phyloP scores from a whole-genome alignment of 2,888 invertebrate genomes.

The Hirtodrosophila confusa region DNA sequence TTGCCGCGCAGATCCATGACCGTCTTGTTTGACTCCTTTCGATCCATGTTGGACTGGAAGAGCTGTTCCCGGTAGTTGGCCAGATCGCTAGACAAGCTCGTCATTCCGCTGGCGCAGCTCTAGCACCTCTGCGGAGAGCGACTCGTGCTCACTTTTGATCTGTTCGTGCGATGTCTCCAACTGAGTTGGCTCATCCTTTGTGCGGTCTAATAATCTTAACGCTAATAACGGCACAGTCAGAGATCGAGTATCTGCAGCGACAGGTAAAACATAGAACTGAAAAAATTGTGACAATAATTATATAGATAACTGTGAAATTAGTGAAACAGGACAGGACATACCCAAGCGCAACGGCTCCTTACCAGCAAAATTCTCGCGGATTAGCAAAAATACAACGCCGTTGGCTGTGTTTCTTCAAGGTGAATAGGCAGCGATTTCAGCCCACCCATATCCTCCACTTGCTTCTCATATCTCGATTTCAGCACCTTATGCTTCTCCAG shows the following conservation, averaged over 20 bases:
- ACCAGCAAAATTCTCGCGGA: too few species aligned
- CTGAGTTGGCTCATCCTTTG: constrained; percentile 74
- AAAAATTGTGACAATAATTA: too few species aligned
- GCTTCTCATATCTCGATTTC: constrained; percentile 85
- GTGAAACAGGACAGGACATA: too few species aligned
- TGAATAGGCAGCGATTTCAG: constrained; percentile 85
- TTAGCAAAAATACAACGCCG: too few species aligned
- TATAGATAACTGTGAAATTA: too few species aligned
- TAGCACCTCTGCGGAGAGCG: constrained; percentile 65
- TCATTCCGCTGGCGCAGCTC: constrained; percentile 73
- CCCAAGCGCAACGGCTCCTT: too few species aligned
- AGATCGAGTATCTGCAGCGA: too few species aligned
- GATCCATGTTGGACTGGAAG: constrained; percentile 85
- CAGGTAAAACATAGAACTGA: too few species aligned
- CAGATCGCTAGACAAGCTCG: constrained; percentile 65
- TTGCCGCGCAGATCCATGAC: constrained; percentile 92
- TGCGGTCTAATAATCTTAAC: constrained; percentile 61
- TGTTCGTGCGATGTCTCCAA: constrained; percentile 70
- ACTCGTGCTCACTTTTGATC: constrained; percentile 67
- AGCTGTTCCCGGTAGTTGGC: constrained; percentile 79
- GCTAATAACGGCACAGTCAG: too few species aligned
- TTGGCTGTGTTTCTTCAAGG: constrained; percentile 84
- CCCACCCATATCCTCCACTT: constrained; percentile 85
- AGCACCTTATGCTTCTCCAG: constrained; percentile 86
- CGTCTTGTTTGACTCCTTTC: constrained; percentile 88